Evolutionary conservation across 2,797 vertebrate species (phyloP), one percentile per base, ranked within the genome.

Genomic region (Girardinus metallicus): DNA sequence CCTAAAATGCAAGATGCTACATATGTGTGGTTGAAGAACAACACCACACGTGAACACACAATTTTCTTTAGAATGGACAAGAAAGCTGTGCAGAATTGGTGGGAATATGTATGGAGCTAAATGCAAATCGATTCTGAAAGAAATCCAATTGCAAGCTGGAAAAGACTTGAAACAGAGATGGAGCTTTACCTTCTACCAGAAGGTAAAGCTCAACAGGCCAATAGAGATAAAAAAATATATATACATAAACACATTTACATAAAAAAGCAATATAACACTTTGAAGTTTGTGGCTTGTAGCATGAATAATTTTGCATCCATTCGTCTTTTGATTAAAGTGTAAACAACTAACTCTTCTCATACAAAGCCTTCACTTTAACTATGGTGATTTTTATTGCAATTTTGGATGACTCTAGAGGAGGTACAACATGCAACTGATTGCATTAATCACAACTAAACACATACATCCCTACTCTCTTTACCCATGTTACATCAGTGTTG

Each of bases 361-460:
- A n/a, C 26, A 72, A 57, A 78, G 31, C 3, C 51, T 46, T 3
- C n/a, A 55, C 53, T 41, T 39, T 21, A 43, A 39, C 34, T 21
- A 26, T 34, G 21, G 44, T 6, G 73, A 43, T 16, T 79, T 73
- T 66, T 41, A 72, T 36, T 4, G 9, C 1, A 12, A 34, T 43
- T 73, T 44, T 72, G 53, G 21, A 6, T 39, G 41, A 75, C 49
- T 73, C 29, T 21, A 47, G 29, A 78, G 18, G 44, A 44, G n/a
- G 73, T 49, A 8, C 36, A 46, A 39, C 55, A 62, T 57, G 43
- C 23, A 73, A 21, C 55, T 57, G 26, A 51, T 82, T 80, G 57
- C n/a, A 53, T 72, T 51, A 70, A 76, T 73, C 47, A 75, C 23
- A 73, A 68, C 73, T 53, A 76, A 84, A 73, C 73, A 64, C 62